Conservation (phyloP, 37 sponge, comb jelly and placozoan genomes). For the Chondrosia reniformis region DNA sequence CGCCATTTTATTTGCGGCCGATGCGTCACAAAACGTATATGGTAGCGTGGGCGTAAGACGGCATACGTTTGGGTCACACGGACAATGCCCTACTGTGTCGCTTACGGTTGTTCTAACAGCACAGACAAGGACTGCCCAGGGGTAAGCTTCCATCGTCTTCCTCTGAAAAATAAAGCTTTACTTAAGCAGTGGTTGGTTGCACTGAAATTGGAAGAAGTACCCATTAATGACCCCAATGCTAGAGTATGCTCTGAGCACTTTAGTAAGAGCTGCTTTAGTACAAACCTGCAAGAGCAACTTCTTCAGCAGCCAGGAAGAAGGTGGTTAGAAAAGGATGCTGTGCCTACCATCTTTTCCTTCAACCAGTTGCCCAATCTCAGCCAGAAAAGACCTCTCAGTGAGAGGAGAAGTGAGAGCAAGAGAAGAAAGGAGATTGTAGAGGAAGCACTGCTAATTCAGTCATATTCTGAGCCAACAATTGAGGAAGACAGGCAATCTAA, state of each 20-base stretch:
- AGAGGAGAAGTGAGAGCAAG: too few relatives aligned
- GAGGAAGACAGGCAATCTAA: too few relatives aligned
- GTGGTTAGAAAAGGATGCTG: not conserved
- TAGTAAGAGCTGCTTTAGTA: not conserved
- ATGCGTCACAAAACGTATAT: too few relatives aligned
- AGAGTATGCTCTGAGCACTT: not conserved
- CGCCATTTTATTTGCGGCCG: too few relatives aligned
- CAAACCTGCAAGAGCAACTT: not conserved
- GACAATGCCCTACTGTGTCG: not conserved
- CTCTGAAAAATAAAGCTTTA: not conserved
- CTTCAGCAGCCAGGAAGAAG: not conserved
- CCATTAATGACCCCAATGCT: not conserved
- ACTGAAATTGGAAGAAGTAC: not conserved
- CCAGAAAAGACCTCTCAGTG: too few relatives aligned
- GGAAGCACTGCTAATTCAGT: too few relatives aligned
- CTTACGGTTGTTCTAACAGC: not conserved
- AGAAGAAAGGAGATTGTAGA: too few relatives aligned
- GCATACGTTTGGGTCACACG: too few relatives aligned
- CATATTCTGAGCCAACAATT: too few relatives aligned
- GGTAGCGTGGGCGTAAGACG: too few relatives aligned
- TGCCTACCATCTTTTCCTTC: not conserved
- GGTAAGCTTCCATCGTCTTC: not conserved
- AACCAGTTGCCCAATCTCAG: too few relatives aligned
- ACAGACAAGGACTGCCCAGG: not conserved
- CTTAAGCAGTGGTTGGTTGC: not conserved